Evolutionary conservation across 2,797 vertebrate genomes (phyloP), one percentile per base, ranked within the genome.

Genomic region (Poeciliopsis presidionis): DNA sequence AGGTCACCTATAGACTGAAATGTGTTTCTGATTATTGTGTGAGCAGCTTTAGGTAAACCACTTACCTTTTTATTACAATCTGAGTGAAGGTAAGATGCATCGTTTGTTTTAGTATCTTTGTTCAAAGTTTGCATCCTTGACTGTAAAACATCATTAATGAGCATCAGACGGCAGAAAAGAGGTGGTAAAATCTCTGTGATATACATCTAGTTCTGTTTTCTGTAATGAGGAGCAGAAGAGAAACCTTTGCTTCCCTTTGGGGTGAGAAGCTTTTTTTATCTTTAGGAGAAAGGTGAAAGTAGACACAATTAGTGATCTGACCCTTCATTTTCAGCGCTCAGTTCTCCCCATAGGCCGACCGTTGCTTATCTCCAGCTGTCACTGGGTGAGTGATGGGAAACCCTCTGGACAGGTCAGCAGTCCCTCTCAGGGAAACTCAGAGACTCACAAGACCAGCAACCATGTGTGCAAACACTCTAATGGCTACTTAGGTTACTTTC

Each of bases 211-310:
- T 87, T 94, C 78, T 78, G 55, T 86, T 85, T 86, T 76, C 70
- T 80, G 28, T 87, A 87, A 93, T 90, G 86, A 86, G 69, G 77
- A 85, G 79, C 83, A 81, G 77, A 87, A 77, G 77, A 81, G 70
- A 65, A 70, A 70, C 25, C 43, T 73, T 80, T 39, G 20, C 69
- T 55, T 49, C 72, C 39, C 80, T 82, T 55, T 51, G 33, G 59
- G 55, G 74, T 70, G 75, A 70, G 47, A n/a, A 72, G n/a, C 20
- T 84, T 9, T n/a, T 78, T 73, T 87, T 90, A 4, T 61, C 85
- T 22, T 22, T 12, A 30, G 81, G 86, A 85, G 79, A 83, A 80
- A 89, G 85, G 81, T 84, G 74, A 88, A 72, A 25, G 25, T 22
- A 80, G 85, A 88, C 82, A 78, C 83, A 87, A 76, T 69, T 20